Evolutionary conservation across 2,797 vertebrate genomes (phyloP).

Genomic region (Scarus forsteni): DNA sequence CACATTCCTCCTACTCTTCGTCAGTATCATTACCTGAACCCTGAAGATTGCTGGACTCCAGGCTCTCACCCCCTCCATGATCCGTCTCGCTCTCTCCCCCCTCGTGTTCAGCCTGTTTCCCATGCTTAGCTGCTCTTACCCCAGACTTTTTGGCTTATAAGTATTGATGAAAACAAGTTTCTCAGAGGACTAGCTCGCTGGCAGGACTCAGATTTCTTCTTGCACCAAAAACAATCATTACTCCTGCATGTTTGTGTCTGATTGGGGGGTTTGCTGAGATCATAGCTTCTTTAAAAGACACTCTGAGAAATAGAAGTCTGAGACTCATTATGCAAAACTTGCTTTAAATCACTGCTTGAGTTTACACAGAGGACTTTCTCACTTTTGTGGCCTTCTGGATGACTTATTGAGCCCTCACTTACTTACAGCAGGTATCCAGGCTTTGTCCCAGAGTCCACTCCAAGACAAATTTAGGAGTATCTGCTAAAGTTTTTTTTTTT

Average conservation of each 20-base stretch:
- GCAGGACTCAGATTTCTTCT: constrained; percentile 35
- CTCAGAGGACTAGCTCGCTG: constrained; percentile 46
- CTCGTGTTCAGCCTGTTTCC: constrained; percentile 44
- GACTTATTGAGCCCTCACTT: constrained; percentile 1
- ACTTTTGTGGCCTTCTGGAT: constrained; percentile 20
- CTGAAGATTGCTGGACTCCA: constrained; percentile 43
- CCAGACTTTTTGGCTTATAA: constrained; percentile 37
- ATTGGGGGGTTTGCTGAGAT: constrained; percentile 42
- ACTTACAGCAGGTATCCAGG: neutral
- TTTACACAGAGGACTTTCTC: constrained; percentile 6
- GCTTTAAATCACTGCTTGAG: constrained; percentile 7
- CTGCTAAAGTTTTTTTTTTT: too few species aligned
- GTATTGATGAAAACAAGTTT: constrained; percentile 60
- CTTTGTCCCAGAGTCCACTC: too few species aligned
- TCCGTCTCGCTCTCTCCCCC: constrained; percentile 5
- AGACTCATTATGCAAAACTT: constrained; percentile 22
- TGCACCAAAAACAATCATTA: constrained; percentile 52
- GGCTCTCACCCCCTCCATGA: constrained; percentile 21
- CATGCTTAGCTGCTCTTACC: constrained; percentile 48
- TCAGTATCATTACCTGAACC: constrained; percentile 61
- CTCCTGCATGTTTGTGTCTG: constrained; percentile 45
- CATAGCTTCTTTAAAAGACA: constrained; percentile 34
- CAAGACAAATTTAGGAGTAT: too few species aligned
- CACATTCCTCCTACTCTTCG: constrained; percentile 53
- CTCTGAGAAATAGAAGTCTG: constrained; percentile 23